Base-by-base conservation (phyloP, 2,888 invertebrate species). In the Drosophila cognata region DNA sequence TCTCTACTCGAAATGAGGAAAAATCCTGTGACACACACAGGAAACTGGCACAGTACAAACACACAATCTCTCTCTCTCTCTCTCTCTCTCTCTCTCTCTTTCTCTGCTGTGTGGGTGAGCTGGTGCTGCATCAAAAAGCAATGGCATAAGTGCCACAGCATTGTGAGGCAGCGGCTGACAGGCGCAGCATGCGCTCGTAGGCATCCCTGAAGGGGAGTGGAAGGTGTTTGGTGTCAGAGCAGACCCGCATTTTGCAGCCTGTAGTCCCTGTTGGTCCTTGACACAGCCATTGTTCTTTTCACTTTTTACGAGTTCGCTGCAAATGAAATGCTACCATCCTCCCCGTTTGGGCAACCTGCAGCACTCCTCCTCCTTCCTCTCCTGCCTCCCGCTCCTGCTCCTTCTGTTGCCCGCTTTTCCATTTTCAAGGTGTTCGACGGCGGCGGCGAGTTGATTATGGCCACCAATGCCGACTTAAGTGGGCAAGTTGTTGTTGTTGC, bases 71-170 rank as follows among this genome's bases (percentile, higher is more conserved):
- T n/a, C 8, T 35, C 35, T 35, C 2, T 33, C 4, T 33, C 11
- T 33, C 28, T 28, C 3, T 28, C 33, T 29, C 5, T 21, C 35
- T 4, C 29, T 28, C 10, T 28, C 0, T 28, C 10, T 38, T n/a
- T 36, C 31, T 50, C 13, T 46, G 28, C 16, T 13, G 46, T n/a
- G 57, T 48, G 51, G 29, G 1, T 35, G 52, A 36, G 55, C 35
- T 66, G 66, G 59, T 41, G 68, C 43, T 46, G 85, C 88, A 85
- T 85, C 85, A 85, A 73, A 85, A 85, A 88, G 89, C 85, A 89
- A 74, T 85, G 88, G 85, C 86, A 85, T 85, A 89, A 85, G 85
- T 85, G 90, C 86, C 88, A 62, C 52, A 70, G 85, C 82, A 89
- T 84, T 84, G 84, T 89, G 81, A 71, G 74, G 50, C 62, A 55